Conservation (phyloP, 2,113 vertebrate genomes). For the Catagonus wagneri region DNA sequence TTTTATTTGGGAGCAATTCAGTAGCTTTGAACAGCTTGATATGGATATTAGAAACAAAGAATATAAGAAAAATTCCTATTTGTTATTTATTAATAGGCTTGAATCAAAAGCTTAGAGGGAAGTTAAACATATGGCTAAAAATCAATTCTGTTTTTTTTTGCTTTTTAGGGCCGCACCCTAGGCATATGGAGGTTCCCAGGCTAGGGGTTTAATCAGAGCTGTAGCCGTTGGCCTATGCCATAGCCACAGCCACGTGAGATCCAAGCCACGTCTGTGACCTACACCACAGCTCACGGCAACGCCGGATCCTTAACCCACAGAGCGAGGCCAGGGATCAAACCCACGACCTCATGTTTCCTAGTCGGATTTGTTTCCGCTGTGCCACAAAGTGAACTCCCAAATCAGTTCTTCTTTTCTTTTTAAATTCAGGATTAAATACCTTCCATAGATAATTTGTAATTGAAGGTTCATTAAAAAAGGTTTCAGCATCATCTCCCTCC, state of each 20-base stretch:
- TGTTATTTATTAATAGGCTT: slow-evolving; percentile 48
- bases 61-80: slow-evolving; percentile 16
- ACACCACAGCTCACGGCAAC: too few species aligned
- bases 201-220: too few species aligned
- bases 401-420: background rate
- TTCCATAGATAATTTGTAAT: slow-evolving; percentile 38
- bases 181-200: too few species aligned
- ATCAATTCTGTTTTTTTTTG: background rate
- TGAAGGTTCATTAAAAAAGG: slow-evolving; percentile 7
- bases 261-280: too few species aligned
- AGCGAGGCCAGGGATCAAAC: too few species aligned
- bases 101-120: slow-evolving; percentile 44
- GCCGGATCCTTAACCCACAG: too few species aligned
- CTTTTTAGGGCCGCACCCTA: too few species aligned
- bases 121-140: slow-evolving; percentile 47
- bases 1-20: slow-evolving; percentile 18
- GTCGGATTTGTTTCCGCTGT: too few species aligned
- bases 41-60: slow-evolving; percentile 39
- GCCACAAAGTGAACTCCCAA: too few species aligned
- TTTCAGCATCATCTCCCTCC: background rate
- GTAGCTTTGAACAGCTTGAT: background rate
- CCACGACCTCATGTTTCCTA: too few species aligned
- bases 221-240: too few species aligned
- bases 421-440: slow-evolving; percentile 41
- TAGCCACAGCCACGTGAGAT: too few species aligned